Evolutionary conservation across 92 coral and sea anemone species (phyloP), one percentile per base, ranked within the genome.

Genomic region (Virgularia gustaviana): DNA sequence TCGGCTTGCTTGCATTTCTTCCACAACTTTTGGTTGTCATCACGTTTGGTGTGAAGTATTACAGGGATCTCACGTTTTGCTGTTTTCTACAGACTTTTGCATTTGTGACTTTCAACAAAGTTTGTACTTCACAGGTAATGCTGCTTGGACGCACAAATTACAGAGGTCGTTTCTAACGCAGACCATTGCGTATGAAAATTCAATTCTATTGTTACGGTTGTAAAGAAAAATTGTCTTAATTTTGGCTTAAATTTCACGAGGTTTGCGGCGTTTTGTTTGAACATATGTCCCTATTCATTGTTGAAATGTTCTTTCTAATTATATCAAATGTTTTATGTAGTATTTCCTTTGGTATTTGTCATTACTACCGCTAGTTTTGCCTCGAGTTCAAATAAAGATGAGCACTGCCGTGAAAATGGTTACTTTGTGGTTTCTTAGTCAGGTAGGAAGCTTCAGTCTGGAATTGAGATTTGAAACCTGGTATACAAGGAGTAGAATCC

Each of bases 41-140:
- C 29, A 74, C 76, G 53, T 81, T 94, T 62, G 99, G 89, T 49
- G 59, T 82, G 68, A 78, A 77, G 65, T 83, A 87, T 65, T 89
- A 82, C 78, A 82, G 54, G 28, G 96, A 94, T 71, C 70, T 94
- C 23, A 45, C 95, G 12, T 94, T 87, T 70, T 89, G 99, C 65
- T 94, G 95, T 49, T 89, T 94, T 80, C 77, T 84, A 30, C 99
- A 94, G 78, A 94, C 99, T 9, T 94, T 94, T 89, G 96, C 92
- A 20, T 94, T 94, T 87, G 99, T 94, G 13, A 85, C 86, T 57
- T 94, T 94, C 53, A 94, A 94, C 87, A 94, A 94, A 80, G 99
- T 94, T 28, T 94, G 99, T 75, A 94, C 99, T n/a, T 89, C 98
- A 13, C 98, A 92, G 96, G 98, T 87, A 78, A 22, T 41, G 19